Evolutionary conservation across 2,888 invertebrate species (phyloP).

Genomic region (Sminthurinus aureus): DNA sequence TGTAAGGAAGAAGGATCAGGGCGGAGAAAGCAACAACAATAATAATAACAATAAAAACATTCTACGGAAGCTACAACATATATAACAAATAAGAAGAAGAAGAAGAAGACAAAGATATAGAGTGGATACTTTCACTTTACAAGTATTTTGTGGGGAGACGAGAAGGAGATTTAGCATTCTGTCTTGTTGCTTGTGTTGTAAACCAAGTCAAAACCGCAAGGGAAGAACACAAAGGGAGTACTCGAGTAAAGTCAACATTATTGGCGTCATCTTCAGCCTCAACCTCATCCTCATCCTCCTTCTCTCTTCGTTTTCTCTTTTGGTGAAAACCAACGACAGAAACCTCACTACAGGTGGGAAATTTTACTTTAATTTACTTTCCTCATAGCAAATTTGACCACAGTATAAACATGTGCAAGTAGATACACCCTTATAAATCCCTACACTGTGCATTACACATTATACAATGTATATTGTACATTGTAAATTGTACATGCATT

Average conservation of each 20-base stretch:
- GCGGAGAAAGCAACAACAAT: too few relatives aligned
- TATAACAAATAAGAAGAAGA: too few relatives aligned
- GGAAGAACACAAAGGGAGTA: conserved; percentile 5
- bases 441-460: too few relatives aligned
- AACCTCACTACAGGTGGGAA: conserved; percentile 28
- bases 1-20: too few relatives aligned
- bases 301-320: conserved; percentile 7
- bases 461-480: too few relatives aligned
- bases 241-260: neutral
- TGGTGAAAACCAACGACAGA: neutral
- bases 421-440: too few relatives aligned
- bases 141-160: neutral
- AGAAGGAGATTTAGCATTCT: neutral
- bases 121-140: neutral
- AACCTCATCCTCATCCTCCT: conserved; percentile 20
- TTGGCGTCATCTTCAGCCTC: neutral
- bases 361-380: conserved; percentile 11
- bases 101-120: too few relatives aligned
- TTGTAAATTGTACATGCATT: too few relatives aligned
- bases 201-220: neutral
- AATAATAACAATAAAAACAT: too few relatives aligned
- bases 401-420: neutral
- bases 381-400: neutral
- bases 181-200: neutral
- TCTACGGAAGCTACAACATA: too few relatives aligned